Evolutionary conservation across 1,140 invertebrate species (phyloP), one percentile per base, ranked within the genome.

Genomic region (Acromyrmex heyeri): DNA sequence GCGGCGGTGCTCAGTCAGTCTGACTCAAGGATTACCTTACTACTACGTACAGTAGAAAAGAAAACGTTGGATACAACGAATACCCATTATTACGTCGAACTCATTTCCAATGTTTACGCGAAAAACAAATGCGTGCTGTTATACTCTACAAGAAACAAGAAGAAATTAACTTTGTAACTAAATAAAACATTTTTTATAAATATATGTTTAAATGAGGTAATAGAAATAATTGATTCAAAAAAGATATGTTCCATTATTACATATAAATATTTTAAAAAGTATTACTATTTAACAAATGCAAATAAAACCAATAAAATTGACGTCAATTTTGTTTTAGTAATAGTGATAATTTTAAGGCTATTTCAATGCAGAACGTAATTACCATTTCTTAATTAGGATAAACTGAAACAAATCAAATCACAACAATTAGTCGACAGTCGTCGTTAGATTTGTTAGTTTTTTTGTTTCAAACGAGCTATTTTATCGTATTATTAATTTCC

Each of bases 1-100:
- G 50, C 16, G 50, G 8, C 48, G 72, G 82, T 65, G 62, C 82
- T 85, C 73, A 57, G 82, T 53, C 72, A 10, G 10, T 44, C 38
- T 72, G 48, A 53, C 72, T 44, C 21, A 14, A 10, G 64, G 55
- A 83, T 75, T 62, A 53, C n/a, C 57, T 44, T 50, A 27, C 38
- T 50, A 27, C 38, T 27, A 24, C 18, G 18, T 24, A 18, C 5
- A 48, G 34, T 21, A 57, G 34, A 24, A 75, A 59, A 73, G 21
- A 57, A 81, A 38, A 48, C 10, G 44, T 30, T 14, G 77, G 3
- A 5, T 12, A 8, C 4, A n/a, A 18, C 69, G 69, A 75, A 27
- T n/a, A 61, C 21, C 21, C 53, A 59, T 10, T 48, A 73, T 44
- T 24, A 24, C 57, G 21, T 83, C 16, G 24, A 75, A 62, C n/a